Percentiles rank a stretch among this genome's conserved stretches.
Evolutionary conservation across 2,797 vertebrate species (phyloP).

Genomic region (Fundulus diaphanus): DNA sequence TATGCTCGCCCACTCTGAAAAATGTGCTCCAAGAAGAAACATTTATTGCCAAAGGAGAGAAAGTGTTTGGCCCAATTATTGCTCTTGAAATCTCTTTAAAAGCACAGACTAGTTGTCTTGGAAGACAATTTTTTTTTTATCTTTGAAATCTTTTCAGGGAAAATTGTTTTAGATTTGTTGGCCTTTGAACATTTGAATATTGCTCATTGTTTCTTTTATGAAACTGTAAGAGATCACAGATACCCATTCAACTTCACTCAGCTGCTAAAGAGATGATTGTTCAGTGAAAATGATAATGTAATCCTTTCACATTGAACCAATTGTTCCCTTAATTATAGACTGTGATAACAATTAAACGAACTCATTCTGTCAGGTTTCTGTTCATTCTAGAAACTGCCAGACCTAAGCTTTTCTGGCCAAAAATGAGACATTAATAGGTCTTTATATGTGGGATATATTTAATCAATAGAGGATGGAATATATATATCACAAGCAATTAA

Average conservation of each 20-base stretch:
- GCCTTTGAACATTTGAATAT: conserved; percentile 56
- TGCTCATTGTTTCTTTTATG: conserved; percentile 59
- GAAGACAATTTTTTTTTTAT: conserved; percentile 72
- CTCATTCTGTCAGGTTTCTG: conserved; percentile 62
- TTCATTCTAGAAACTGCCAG: conserved; percentile 29
- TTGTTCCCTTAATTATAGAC: conserved; percentile 75
- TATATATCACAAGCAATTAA: not conserved
- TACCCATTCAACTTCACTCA: conserved; percentile 68
- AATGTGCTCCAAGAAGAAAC: conserved; percentile 72
- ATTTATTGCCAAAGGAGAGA: conserved; percentile 78
- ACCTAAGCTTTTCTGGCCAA: conserved; percentile 8
- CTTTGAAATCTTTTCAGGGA: conserved; percentile 63
- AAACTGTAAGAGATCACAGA: conserved; percentile 61
- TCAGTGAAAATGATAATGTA: conserved; percentile 65
- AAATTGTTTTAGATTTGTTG: conserved; percentile 56
- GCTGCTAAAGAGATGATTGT: conserved; percentile 61
- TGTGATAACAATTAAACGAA: conserved; percentile 67
- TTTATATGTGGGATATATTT: conserved; percentile 9
- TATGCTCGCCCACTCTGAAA: conserved; percentile 77
- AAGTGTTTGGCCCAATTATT: conserved; percentile 78
- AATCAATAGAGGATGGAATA: not conserved
- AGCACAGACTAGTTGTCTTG: conserved; percentile 71
- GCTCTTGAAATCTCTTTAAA: conserved; percentile 68
- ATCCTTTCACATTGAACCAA: conserved; percentile 60
- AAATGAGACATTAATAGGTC: conserved; percentile 26